Evolutionary conservation across 2,888 invertebrate species (phyloP).

Genomic region (Lissocephala sabroskyi): DNA sequence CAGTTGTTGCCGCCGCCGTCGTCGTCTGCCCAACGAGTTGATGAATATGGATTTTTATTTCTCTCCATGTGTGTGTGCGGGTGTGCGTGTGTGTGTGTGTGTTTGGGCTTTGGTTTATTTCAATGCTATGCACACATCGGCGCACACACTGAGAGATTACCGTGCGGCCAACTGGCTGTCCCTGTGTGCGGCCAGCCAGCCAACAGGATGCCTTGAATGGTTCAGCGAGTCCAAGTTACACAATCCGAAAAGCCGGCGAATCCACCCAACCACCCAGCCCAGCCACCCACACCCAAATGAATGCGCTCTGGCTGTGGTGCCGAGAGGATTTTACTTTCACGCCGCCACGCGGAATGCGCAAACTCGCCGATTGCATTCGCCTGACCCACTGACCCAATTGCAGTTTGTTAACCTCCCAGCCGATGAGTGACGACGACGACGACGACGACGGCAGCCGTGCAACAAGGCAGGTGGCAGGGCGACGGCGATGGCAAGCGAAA

Average conservation of each 20-base stretch:
- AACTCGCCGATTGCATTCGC: constrained; percentile 52
- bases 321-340: no score
- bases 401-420: constrained; percentile 70
- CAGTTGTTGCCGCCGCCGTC: neutral
- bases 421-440: constrained; percentile 10
- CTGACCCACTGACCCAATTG: constrained; percentile 70
- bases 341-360: no score
- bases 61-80: neutral
- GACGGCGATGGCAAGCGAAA: no score
- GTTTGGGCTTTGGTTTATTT: constrained; percentile 1
- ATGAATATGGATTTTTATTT: constrained; percentile 29
- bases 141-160: no score
- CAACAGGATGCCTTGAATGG: constrained; percentile 21
- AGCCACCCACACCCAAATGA: constrained; percentile 1
- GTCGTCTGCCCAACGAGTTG: constrained; percentile 11
- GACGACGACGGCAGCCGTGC: neutral
- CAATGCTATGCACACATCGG: constrained; percentile 7
- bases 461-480: no score
- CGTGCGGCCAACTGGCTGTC: constrained; percentile 1
- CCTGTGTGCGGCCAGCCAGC: constrained; percentile 10
- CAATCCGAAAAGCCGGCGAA: no score
- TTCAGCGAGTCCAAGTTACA: no score
- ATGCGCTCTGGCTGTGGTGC: no score
- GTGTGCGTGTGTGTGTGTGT: constrained; percentile 3
- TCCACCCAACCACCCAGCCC: no score